These are phyloP conservation scores for Tolypeutes matacus DNA, from an alignment of 2,797 vertebrate species.

Conservation along the genomic window DNA sequence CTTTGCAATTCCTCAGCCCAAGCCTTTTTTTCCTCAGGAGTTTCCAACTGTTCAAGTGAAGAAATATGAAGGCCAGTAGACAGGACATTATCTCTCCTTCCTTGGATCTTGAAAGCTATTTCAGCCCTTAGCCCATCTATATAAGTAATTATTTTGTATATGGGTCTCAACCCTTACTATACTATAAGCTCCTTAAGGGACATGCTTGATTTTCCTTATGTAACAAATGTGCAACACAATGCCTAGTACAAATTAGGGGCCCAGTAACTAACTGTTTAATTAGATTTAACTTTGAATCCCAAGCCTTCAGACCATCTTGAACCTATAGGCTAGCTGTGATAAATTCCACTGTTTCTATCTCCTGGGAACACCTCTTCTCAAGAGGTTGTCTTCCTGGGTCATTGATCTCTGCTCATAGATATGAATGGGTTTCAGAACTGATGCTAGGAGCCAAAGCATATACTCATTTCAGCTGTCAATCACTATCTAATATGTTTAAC, in stretches of 20 bases:
- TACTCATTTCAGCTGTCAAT: slow-evolving; percentile 79
- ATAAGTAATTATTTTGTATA: not conserved
- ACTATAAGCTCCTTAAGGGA: not conserved
- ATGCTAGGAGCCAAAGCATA: slow-evolving; percentile 22
- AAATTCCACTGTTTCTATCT: not conserved
- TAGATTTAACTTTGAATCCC: slow-evolving; percentile 27
- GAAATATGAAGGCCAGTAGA: slow-evolving; percentile 19
- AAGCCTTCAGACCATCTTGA: not conserved
- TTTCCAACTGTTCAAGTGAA: slow-evolving; percentile 11
- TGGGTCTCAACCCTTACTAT: not conserved
- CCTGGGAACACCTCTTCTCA: not conserved
- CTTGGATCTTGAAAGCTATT: not conserved
- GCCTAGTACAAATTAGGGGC: slow-evolving; percentile 6
- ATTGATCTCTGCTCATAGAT: slow-evolving; percentile 34
- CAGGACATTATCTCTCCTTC: not conserved
- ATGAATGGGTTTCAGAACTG: slow-evolving; percentile 80
- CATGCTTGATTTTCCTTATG: not conserved
- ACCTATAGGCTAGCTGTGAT: not conserved
- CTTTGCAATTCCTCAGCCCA: not conserved
- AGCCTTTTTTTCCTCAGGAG: slow-evolving; percentile 12
- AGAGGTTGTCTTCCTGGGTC: not conserved
- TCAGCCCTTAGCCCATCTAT: not conserved
- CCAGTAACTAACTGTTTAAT: slow-evolving; percentile 12
- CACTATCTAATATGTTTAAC: slow-evolving; percentile 85
- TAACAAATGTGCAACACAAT: not conserved